Conservation (phyloP, 2,797 vertebrate genomes). For the Phalanger gymnotis region DNA sequence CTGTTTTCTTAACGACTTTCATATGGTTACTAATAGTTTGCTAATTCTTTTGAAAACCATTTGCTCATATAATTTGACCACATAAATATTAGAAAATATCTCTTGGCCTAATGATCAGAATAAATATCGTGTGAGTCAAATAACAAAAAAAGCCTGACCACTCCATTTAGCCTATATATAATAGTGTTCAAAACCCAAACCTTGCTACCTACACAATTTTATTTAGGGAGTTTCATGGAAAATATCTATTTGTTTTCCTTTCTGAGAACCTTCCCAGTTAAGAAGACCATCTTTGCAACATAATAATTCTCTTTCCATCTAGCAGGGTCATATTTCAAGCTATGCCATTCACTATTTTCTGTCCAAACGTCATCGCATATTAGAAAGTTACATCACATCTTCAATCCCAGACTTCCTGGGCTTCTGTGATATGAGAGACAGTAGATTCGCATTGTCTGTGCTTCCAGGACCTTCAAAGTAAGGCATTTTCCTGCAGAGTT, state of each 20-base stretch:
- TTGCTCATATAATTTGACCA: not conserved
- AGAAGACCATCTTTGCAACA: not conserved
- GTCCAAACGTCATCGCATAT: not conserved
- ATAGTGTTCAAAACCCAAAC: not conserved
- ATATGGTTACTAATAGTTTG: not conserved
- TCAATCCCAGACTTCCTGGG: conserved; percentile 13
- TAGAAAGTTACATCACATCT: not conserved
- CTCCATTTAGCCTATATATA: not conserved
- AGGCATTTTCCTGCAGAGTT: conserved; percentile 33
- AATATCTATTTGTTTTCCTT: not conserved
- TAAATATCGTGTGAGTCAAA: not conserved
- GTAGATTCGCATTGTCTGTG: conserved; percentile 49
- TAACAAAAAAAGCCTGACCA: not conserved
- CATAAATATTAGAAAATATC: not conserved
- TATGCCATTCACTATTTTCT: not conserved
- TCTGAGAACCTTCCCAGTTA: not conserved
- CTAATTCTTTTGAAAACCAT: not conserved
- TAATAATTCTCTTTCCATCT: not conserved
- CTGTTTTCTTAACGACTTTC: not conserved
- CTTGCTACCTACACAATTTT: not conserved
- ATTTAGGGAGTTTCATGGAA: not conserved
- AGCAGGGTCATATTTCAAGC: not conserved
- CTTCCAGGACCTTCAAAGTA: not conserved
- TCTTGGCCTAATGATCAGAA: not conserved
- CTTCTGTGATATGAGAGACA: conserved; percentile 42